Evolutionary conservation across 2,888 invertebrate species (phyloP).

Genomic region (Diachrysia chrysitis): DNA sequence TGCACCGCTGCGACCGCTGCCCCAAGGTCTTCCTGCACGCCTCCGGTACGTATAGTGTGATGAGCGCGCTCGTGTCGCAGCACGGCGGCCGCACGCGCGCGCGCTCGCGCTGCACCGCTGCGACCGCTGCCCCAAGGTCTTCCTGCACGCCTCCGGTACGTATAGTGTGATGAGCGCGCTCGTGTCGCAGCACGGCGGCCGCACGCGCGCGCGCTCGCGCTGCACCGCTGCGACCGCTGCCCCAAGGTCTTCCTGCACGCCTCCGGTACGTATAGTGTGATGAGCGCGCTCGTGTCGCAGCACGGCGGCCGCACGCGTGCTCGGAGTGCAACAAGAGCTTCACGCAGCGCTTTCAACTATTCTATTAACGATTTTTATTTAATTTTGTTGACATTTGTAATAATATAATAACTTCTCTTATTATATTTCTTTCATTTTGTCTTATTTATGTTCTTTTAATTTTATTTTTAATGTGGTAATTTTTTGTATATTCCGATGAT

Average conservation of each 20-base stretch:
- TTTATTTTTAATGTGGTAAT: too few relatives aligned
- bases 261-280: conserved; percentile 32
- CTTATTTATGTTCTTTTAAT: too few relatives aligned
- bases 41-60: conserved; percentile 32
- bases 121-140: conserved; percentile 77
- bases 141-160: conserved; percentile 69
- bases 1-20: conserved; percentile 90
- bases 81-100: conserved; percentile 79
- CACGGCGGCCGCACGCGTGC: conserved; percentile 79
- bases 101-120: conserved; percentile 91
- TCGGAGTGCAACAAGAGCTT: too few relatives aligned
- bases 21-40: conserved; percentile 77
- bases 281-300: conserved; percentile 90
- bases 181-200: conserved; percentile 88
- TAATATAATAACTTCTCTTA: too few relatives aligned
- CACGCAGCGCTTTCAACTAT: too few relatives aligned
- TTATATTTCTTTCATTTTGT: too few relatives aligned
- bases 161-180: too few relatives aligned
- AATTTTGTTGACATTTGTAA: too few relatives aligned
- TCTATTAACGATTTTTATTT: too few relatives aligned
- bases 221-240: conserved; percentile 90
- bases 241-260: conserved; percentile 77
- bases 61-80: conserved; percentile 90
- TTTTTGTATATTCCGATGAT: too few relatives aligned
- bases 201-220: conserved; percentile 82